Evolutionary conservation across 2,888 invertebrate species (phyloP).

Genomic region (Ormyrus thymus): DNA sequence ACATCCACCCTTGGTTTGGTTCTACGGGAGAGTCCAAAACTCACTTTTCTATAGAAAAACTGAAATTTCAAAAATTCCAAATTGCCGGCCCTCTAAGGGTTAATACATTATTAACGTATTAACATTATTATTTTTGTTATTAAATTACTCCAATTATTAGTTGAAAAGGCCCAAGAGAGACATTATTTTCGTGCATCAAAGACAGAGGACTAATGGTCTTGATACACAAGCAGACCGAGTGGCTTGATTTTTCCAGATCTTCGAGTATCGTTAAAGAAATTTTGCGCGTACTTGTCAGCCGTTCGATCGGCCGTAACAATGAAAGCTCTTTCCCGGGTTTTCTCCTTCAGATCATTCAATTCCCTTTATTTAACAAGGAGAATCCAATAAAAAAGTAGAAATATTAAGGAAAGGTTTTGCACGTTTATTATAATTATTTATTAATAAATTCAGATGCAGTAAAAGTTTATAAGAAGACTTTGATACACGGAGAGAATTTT

Average conservation of each 20-base stretch:
- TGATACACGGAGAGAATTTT: too few species aligned
- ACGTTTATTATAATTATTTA: not conserved
- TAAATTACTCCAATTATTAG: slow-evolving; percentile 51
- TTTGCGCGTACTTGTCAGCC: slow-evolving; percentile 72
- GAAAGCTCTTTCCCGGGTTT: slow-evolving; percentile 53
- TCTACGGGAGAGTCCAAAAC: too few species aligned
- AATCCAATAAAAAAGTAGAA: not conserved
- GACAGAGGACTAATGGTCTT: slow-evolving; percentile 51
- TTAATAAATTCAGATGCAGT: too few species aligned
- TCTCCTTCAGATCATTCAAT: slow-evolving; percentile 14
- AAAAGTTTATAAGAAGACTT: too few species aligned
- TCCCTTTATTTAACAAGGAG: slow-evolving; percentile 5
- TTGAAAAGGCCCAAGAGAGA: slow-evolving; percentile 10
- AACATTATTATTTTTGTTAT: too few species aligned
- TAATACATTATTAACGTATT: too few species aligned
- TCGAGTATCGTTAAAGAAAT: slow-evolving; percentile 72
- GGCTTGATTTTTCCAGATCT: slow-evolving; percentile 51
- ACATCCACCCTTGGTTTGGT: too few species aligned
- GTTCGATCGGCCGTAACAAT: slow-evolving; percentile 71
- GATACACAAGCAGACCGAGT: slow-evolving; percentile 16
- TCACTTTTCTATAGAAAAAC: too few species aligned
- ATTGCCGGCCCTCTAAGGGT: too few species aligned
- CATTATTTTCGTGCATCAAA: slow-evolving; percentile 49
- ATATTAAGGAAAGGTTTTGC: not conserved
- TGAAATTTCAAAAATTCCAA: too few species aligned